Evolutionary conservation across 1,140 invertebrate genomes (phyloP), one percentile per base, ranked within the genome.

Genomic region (Drosophila paulistorum): DNA sequence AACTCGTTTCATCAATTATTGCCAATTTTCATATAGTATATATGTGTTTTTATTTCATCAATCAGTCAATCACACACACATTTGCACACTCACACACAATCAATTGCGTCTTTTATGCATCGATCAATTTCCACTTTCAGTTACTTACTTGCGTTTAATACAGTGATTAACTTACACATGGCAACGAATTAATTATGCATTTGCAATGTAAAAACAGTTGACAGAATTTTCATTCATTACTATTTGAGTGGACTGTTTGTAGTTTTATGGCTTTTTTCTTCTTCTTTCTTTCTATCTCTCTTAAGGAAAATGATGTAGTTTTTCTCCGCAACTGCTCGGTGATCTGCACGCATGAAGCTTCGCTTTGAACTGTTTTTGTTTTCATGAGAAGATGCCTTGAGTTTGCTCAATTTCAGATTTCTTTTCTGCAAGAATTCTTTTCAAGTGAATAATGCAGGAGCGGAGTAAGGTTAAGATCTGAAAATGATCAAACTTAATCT

Each of bases 341-440:
- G 9, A 30, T 80, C 41, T 54, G 45, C 10, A 72, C 69, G 58
- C 54, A 78, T 68, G 65, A 78, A 77, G 76, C 48, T 33, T 68
- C 26, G 57, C 51, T 60, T 48, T 26, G 59, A 55, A 86, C 82
- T 81, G 63, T 35, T 41, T 59, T 41, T 7, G 35, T 14, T n/a
- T 20, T 39, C 58, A 39, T 39, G 26, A 30, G 65, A 26, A 42
- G 64, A 61, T 54, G 54, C 48, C 73, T 59, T 55, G 55, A 66
- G 65, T 75, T 77, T 23, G 26, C 61, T 86, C 68, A 79, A 71
- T 68, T 82, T 69, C 66, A 73, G 82, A 82, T 86, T 86, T 87
- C 58, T 79, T 79, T 67, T 59, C 45, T 45, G 61, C 68, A 66
- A 68, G 41, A 55, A 41, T 62, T 55, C 60, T 55, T 45, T 37